A percentile compares a stretch with the other conserved stretches of the same genome.
Evolutionary conservation across 2,888 invertebrate species (phyloP).

Genomic region (Merodon equestris): DNA sequence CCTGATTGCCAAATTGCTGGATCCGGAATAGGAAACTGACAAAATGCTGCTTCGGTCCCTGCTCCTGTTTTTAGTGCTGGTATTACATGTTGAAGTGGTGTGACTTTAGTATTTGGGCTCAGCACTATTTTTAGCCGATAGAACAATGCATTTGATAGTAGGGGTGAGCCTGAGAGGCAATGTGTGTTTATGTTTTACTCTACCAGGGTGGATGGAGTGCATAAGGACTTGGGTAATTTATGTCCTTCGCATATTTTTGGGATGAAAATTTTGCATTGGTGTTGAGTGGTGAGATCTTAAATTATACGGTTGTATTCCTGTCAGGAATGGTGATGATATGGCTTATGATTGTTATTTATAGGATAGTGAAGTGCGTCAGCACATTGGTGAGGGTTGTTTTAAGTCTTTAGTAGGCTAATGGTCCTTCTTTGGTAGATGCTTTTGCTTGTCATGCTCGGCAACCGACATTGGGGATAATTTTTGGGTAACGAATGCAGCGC

Average conservation of each 20-base stretch:
- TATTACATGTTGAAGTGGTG: slow-evolving; percentile 15
- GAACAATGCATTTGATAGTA: slow-evolving; percentile 3
- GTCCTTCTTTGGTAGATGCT: too few relatives aligned
- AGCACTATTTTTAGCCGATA: slow-evolving; percentile 23
- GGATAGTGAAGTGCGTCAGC: slow-evolving; percentile 17
- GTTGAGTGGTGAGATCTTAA: slow-evolving; percentile 7
- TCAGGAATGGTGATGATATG: slow-evolving; percentile 5
- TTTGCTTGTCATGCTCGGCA: too few relatives aligned
- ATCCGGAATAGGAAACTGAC: slow-evolving; percentile 26
- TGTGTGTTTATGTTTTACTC: slow-evolving; percentile 1
- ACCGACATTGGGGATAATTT: too few relatives aligned
- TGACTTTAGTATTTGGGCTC: slow-evolving; percentile 17
- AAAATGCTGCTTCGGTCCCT: too few relatives aligned
- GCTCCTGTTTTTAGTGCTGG: too few relatives aligned
- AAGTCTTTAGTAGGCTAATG: too few relatives aligned
- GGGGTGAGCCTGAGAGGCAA: slow-evolving; percentile 7
- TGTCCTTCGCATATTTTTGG: slow-evolving; percentile 44
- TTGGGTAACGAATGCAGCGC: too few relatives aligned
- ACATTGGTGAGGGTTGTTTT: not conserved
- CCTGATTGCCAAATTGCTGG: slow-evolving; percentile 57
- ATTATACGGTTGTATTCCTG: slow-evolving; percentile 36
- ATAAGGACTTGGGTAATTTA: slow-evolving; percentile 40
- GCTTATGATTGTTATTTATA: slow-evolving; percentile 43
- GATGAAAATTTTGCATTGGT: slow-evolving; percentile 27
- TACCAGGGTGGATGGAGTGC: slow-evolving; percentile 2